phyloP scores from a whole-genome alignment of 2,113 vertebrate genomes.

The Prunella fulvescens region DNA sequence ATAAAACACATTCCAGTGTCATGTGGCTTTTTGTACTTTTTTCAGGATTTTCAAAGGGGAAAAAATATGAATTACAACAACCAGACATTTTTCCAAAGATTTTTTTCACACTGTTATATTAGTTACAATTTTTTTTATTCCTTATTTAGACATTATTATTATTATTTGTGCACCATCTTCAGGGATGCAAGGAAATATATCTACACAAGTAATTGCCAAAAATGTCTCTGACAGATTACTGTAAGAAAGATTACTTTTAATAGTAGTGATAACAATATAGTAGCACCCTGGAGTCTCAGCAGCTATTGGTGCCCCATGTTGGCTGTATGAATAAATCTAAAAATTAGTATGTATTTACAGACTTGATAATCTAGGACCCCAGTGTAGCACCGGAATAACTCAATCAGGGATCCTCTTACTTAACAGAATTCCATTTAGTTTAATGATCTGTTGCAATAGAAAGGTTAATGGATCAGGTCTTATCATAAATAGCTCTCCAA shows the following conservation, averaged over 20 bases:
- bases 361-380: not conserved
- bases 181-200: not conserved
- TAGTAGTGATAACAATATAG: not conserved
- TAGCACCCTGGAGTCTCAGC: not conserved
- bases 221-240: not conserved
- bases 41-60: not conserved
- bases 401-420: not conserved
- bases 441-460: not conserved
- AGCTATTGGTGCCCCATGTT: not conserved
- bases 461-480: not conserved
- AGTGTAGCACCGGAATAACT: not conserved
- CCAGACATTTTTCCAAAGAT: conserved; percentile 8
- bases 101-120: not conserved
- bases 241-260: not conserved
- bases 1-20: conserved; percentile 34
- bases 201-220: not conserved
- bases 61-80: not conserved
- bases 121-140: not conserved
- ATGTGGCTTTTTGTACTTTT: conserved; percentile 45
- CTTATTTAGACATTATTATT: not conserved
- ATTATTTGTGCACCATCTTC: not conserved
- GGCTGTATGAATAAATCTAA: not conserved
- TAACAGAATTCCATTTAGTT: not conserved
- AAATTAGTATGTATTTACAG: not conserved
- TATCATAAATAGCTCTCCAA: not conserved